Percentiles rank a stretch among this genome's conserved stretches.
Evolutionary conservation across 2,888 invertebrate species (phyloP).

Genomic region (Choristoneura rosaceana): DNA sequence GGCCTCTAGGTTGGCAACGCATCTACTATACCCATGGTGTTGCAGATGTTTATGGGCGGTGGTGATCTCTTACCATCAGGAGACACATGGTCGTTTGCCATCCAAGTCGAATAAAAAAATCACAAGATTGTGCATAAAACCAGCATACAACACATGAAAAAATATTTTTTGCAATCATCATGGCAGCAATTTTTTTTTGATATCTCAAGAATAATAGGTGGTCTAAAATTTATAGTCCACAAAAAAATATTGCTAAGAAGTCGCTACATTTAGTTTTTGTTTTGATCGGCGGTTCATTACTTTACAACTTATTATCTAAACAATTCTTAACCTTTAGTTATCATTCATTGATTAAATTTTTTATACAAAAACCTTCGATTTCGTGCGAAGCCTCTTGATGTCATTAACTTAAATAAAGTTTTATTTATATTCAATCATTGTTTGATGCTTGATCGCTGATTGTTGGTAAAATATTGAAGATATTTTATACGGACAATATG

Average conservation of each 20-base stretch:
- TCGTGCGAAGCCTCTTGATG: slow-evolving; percentile 3
- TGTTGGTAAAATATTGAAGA: not conserved
- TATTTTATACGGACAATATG: not conserved
- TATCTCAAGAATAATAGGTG: no score
- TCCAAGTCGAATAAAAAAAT: no score
- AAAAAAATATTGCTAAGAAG: not conserved
- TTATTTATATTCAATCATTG: not conserved
- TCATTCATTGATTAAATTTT: slow-evolving; percentile 25
- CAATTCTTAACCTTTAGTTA: slow-evolving; percentile 23
- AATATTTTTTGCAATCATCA: no score
- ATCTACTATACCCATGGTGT: no score
- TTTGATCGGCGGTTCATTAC: not conserved
- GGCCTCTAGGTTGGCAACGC: no score
- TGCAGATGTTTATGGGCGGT: no score
- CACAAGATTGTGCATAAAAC: no score
- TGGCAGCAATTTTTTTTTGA: no score
- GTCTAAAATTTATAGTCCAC: no score
- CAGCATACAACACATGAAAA: no score
- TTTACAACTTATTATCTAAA: not conserved
- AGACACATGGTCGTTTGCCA: no score
- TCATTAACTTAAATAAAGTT: slow-evolving; percentile 15
- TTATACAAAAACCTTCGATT: slow-evolving; percentile 19
- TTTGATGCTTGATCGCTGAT: not conserved
- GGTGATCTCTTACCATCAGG: no score
- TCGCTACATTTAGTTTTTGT: not conserved